Evolutionary conservation across 2,797 vertebrate species (phyloP).

Genomic region (Triplophysa bombifrons): DNA sequence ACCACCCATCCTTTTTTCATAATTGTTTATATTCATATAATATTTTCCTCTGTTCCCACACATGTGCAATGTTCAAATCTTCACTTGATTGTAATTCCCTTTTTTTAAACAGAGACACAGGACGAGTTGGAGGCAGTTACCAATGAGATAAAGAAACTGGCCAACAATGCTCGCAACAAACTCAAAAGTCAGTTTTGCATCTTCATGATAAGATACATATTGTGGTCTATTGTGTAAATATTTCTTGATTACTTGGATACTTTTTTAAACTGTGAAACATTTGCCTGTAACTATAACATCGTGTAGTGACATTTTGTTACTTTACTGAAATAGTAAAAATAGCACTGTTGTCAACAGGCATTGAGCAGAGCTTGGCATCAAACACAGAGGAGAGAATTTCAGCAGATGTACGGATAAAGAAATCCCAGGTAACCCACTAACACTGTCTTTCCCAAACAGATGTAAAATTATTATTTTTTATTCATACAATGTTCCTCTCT

Average conservation of each 20-base stretch:
- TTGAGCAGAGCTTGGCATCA: constrained; percentile 88
- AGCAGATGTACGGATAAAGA: constrained; percentile 90
- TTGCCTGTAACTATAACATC: background rate
- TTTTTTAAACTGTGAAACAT: background rate
- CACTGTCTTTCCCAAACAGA: background rate
- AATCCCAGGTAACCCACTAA: constrained; percentile 85
- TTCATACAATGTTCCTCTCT: background rate
- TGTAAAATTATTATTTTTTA: background rate
- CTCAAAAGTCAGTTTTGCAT: constrained; percentile 84
- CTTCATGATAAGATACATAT: background rate
- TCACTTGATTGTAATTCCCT: background rate
- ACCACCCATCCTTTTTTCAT: background rate
- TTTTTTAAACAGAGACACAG: constrained; percentile 82
- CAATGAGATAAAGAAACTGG: constrained; percentile 90
- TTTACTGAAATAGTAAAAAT: background rate
- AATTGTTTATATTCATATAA: background rate
- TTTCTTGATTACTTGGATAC: background rate
- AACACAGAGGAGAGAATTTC: constrained; percentile 83
- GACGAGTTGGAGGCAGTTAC: constrained; percentile 89
- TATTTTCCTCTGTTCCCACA: no score
- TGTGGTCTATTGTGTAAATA: background rate
- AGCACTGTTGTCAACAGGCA: constrained; percentile 71
- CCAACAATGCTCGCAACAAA: constrained; percentile 91
- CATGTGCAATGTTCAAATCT: background rate
- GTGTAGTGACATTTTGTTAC: background rate